Evolutionary conservation across 2,797 vertebrate genomes (phyloP).

Genomic region (Margarornis squamiger): DNA sequence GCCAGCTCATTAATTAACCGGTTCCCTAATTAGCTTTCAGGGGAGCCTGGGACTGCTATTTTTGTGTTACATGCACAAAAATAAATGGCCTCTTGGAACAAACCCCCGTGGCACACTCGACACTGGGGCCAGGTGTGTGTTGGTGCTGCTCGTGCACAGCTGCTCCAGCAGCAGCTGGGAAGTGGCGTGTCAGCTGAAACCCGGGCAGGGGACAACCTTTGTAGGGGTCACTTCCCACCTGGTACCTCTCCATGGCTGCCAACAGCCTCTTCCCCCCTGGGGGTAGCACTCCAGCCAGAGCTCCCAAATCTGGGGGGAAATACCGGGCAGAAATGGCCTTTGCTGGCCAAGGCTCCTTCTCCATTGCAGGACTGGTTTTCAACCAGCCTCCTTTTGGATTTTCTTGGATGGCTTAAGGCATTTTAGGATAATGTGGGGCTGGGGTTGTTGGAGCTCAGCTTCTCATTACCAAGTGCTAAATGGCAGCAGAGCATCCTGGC

Average conservation of each 20-base stretch:
- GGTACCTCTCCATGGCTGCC: fast-evolving
- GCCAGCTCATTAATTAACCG: constrained; percentile 8
- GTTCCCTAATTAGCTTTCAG: constrained; percentile 10
- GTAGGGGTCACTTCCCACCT: background rate
- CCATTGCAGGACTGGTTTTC: background rate
- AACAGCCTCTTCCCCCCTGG: too few species aligned
- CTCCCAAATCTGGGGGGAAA: background rate
- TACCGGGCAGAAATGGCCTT: fast-evolving
- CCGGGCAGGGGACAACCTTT: background rate
- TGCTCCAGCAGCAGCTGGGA: background rate
- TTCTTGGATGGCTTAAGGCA: fast-evolving
- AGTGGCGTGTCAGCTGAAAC: background rate
- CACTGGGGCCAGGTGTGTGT: background rate
- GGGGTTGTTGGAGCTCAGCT: background rate
- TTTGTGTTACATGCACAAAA: background rate
- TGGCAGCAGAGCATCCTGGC: background rate
- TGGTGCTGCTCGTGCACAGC: fast-evolving
- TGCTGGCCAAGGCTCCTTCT: background rate
- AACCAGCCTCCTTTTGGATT: background rate
- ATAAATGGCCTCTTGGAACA: background rate
- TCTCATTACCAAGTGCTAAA: background rate
- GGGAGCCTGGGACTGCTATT: background rate
- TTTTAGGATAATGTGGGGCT: background rate
- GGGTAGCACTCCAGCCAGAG: background rate
- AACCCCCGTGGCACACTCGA: fast-evolving